Percentiles rank a stretch among this genome's conserved stretches.
phyloP scores from a whole-genome alignment of 1,140 invertebrate genomes.

The Sinonovacula constricta region DNA sequence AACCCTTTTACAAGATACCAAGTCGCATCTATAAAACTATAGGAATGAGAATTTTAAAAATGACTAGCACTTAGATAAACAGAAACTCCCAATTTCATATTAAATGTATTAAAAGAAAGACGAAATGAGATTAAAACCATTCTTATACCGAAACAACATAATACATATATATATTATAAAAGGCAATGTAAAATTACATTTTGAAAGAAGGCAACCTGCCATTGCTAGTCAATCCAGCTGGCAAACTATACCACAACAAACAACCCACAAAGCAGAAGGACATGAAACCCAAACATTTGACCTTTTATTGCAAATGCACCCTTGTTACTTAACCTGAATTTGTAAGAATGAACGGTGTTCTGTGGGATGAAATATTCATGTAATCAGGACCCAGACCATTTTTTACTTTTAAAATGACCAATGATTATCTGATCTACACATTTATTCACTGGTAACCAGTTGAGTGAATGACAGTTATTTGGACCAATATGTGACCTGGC shows the following conservation, averaged over 20 bases:
- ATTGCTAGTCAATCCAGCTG: not conserved
- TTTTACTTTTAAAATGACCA: slow-evolving; percentile 15
- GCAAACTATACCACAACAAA: slow-evolving; percentile 23
- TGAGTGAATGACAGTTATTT: slow-evolving; percentile 3
- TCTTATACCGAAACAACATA: not conserved
- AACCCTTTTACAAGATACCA: too few species aligned
- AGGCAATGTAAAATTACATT: not conserved
- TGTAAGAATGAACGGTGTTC: not conserved
- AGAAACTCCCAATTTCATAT: too few species aligned
- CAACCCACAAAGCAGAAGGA: slow-evolving; percentile 17
- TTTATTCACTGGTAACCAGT: slow-evolving; percentile 14
- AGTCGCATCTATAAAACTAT: too few species aligned
- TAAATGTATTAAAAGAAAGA: too few species aligned
- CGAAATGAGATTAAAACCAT: too few species aligned
- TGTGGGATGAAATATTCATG: slow-evolving; percentile 11
- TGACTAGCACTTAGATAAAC: too few species aligned
- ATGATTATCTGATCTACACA: slow-evolving; percentile 8
- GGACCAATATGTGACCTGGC: slow-evolving; percentile 9
- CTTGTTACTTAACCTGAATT: slow-evolving; percentile 9
- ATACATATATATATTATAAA: not conserved
- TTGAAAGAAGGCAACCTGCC: slow-evolving; percentile 25
- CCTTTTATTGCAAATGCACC: slow-evolving; percentile 23
- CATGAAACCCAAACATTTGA: slow-evolving; percentile 26
- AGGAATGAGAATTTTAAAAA: slow-evolving; percentile 6
- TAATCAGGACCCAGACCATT: slow-evolving; percentile 1